Conservation (phyloP, 2,888 invertebrate species). For the Drosophila gaucha region DNA sequence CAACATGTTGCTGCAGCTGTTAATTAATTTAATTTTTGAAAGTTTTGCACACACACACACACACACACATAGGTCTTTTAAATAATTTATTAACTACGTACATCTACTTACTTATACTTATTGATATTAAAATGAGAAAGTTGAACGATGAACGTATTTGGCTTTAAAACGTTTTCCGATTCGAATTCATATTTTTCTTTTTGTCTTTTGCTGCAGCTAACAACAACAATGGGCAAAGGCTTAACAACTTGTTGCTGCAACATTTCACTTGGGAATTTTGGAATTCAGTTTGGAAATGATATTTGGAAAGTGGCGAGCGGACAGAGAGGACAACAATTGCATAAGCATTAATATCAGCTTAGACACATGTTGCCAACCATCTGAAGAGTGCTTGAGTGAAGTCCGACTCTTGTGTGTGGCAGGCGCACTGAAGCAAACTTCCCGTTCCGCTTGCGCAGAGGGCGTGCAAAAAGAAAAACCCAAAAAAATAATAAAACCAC, state of each 20-base stretch:
- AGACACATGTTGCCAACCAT: not conserved
- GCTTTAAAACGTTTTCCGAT: not conserved
- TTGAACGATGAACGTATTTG: slow-evolving; percentile 8
- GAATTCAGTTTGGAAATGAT: too few species aligned
- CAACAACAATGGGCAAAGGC: not conserved
- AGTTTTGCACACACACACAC: slow-evolving; percentile 35
- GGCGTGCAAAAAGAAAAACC: slow-evolving; percentile 38
- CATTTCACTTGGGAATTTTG: not conserved
- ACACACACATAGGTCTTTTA: slow-evolving; percentile 9
- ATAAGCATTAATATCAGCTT: slow-evolving; percentile 10
- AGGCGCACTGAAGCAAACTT: slow-evolving; percentile 68
- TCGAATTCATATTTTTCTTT: not conserved
- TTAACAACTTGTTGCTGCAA: slow-evolving; percentile 10
- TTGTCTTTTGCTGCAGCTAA: slow-evolving; percentile 1
- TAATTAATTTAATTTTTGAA: slow-evolving; percentile 58
- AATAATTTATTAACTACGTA: slow-evolving; percentile 30
- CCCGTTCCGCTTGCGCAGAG: slow-evolving; percentile 67
- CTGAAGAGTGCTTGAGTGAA: not conserved
- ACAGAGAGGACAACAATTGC: not conserved
- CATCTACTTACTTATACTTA: slow-evolving; percentile 24
- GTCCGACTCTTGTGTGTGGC: slow-evolving; percentile 39
- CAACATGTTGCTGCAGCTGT: slow-evolving; percentile 47
- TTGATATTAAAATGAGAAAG: slow-evolving; percentile 45
- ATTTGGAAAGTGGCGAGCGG: not conserved
- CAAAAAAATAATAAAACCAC: slow-evolving; percentile 3